phyloP scores from a whole-genome alignment of 2,888 invertebrate species.

The Melanostoma scalare region DNA sequence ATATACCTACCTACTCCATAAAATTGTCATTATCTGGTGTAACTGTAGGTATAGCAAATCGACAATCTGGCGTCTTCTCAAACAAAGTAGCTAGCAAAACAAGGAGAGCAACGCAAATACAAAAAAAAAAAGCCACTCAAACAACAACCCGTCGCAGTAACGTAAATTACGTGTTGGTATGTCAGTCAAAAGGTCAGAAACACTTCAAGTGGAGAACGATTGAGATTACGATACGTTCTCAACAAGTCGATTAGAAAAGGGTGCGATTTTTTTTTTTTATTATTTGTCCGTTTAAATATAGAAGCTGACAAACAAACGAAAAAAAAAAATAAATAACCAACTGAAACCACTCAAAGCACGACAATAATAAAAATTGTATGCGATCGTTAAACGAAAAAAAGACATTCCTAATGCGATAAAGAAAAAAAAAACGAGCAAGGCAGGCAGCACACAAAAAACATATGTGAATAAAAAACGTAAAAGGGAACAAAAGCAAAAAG shows the following conservation, averaged over 20 bases:
- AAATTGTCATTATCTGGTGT: no score
- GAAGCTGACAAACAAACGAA: conserved; percentile 10
- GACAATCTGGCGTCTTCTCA: neutral
- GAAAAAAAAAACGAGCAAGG: conserved; percentile 20
- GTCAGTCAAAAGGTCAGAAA: conserved; percentile 63
- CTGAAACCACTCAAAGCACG: conserved; percentile 41
- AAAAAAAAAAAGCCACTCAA: neutral
- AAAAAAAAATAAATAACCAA: neutral
- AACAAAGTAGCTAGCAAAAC: neutral
- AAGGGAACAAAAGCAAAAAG: conserved; percentile 28
- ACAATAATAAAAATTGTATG: conserved; percentile 49
- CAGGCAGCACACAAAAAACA: conserved; percentile 16
- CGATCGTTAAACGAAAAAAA: conserved; percentile 52
- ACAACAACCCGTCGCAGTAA: conserved; percentile 6
- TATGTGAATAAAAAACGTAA: conserved; percentile 27
- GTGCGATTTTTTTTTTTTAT: conserved; percentile 21
- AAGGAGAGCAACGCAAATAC: no score
- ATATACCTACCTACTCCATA: no score
- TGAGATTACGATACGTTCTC: conserved; percentile 51
- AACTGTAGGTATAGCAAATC: neutral
- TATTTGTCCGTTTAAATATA: conserved; percentile 33
- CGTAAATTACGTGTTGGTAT: conserved; percentile 23
- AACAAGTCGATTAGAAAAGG: conserved; percentile 47
- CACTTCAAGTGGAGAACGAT: conserved; percentile 29
- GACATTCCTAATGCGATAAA: conserved; percentile 60